A percentile compares a stretch with the other conserved stretches of the same genome.
Evolutionary conservation across 2,113 vertebrate genomes (phyloP).

Genomic region (Poeciliopsis turrubarensis): DNA sequence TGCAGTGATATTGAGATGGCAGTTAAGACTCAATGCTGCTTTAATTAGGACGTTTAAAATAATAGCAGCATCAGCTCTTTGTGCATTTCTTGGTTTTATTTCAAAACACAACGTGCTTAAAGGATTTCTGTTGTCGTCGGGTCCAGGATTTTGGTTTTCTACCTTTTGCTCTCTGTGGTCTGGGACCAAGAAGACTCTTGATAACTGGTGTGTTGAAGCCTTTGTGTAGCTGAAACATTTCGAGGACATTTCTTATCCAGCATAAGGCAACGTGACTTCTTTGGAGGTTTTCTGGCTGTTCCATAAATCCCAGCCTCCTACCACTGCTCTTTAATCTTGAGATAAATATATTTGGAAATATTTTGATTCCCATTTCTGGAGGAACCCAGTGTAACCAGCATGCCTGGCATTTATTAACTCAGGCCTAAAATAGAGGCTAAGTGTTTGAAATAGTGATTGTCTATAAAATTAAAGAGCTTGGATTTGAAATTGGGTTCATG

Average conservation of each 20-base stretch:
- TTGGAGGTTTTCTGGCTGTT: no score
- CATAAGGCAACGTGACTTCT: neutral
- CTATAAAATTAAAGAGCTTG: neutral
- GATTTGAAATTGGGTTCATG: no score
- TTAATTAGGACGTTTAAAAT: no score
- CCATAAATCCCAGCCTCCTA: no score
- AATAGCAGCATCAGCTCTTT: no score
- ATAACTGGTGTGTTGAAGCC: neutral
- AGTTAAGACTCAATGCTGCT: neutral
- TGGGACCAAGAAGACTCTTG: no score
- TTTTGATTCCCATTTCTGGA: neutral
- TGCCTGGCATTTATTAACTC: neutral
- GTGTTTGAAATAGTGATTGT: neutral
- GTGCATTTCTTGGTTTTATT: neutral
- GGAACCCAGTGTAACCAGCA: neutral
- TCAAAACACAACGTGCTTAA: neutral
- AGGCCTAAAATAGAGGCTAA: neutral
- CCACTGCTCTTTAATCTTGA: neutral
- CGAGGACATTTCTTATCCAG: neutral
- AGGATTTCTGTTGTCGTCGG: neutral
- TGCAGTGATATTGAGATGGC: neutral
- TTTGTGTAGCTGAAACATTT: neutral
- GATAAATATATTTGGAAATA: neutral
- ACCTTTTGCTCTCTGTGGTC: no score
- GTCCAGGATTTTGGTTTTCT: no score